Conservation (phyloP, 2,797 vertebrate species). For the Notoglanidium macrostoma region DNA sequence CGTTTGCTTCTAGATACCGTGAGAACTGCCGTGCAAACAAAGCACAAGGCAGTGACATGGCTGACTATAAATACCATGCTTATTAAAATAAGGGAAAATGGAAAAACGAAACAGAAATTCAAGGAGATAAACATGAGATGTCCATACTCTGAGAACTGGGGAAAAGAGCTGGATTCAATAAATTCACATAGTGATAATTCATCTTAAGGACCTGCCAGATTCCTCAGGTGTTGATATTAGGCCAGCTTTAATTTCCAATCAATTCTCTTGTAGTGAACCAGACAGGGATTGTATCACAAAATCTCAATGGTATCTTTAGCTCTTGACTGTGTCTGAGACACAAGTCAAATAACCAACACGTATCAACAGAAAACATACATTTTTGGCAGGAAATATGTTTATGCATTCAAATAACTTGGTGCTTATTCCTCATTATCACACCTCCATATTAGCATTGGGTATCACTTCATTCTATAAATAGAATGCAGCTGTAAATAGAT, state of each 20-base stretch:
- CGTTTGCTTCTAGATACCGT: slow-evolving; percentile 41
- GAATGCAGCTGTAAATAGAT: slow-evolving; percentile 45
- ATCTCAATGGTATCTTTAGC: not conserved
- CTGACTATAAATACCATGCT: slow-evolving; percentile 41
- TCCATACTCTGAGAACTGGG: not conserved
- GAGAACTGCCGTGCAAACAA: slow-evolving; percentile 40
- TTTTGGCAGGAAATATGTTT: not conserved
- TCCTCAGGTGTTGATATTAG: slow-evolving; percentile 3
- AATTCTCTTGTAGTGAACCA: not conserved
- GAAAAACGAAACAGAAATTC: not conserved
- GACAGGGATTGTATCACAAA: not conserved
- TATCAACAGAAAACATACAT: not conserved
- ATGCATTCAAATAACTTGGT: not conserved
- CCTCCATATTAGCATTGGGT: slow-evolving; percentile 16
- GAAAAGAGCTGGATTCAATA: not conserved
- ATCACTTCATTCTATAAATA: slow-evolving; percentile 35
- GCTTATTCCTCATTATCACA: not conserved
- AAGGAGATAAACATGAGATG: slow-evolving; percentile 9
- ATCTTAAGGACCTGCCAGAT: not conserved
- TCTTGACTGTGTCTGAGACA: not conserved
- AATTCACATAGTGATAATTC: not conserved
- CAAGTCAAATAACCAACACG: not conserved
- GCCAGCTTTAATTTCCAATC: not conserved
- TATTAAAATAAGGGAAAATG: not conserved
- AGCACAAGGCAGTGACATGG: slow-evolving; percentile 5